Conservation (phyloP, 2,888 invertebrate genomes). For the Lissonota sp. region DNA sequence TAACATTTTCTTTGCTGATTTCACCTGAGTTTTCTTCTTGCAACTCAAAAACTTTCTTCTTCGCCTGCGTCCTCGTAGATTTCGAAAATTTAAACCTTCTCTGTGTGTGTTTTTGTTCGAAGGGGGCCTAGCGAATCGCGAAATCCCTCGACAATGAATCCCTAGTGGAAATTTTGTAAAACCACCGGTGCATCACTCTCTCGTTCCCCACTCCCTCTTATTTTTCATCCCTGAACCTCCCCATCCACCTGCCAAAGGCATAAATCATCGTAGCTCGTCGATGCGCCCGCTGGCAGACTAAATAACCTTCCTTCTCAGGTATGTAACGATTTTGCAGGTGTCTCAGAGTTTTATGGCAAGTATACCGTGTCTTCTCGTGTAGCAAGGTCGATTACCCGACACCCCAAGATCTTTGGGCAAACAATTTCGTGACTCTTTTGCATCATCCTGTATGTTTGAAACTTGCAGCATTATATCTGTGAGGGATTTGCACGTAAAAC, state of each 20-base stretch:
- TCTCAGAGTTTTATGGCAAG: constrained; percentile 39
- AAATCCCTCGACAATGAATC: constrained; percentile 71
- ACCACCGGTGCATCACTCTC: constrained; percentile 55
- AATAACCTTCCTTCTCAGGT: constrained; percentile 55
- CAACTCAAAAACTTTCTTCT: too few relatives aligned
- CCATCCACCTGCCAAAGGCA: constrained; percentile 76
- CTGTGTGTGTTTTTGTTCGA: background rate
- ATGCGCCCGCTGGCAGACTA: constrained; percentile 39
- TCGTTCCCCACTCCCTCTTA: background rate
- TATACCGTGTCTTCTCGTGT: background rate
- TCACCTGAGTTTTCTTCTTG: too few relatives aligned
- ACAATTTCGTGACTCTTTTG: too few relatives aligned
- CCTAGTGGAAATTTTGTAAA: constrained; percentile 71
- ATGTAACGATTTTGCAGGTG: constrained; percentile 54
- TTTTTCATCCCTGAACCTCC: background rate
- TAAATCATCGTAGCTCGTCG: constrained; percentile 54
- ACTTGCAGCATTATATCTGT: too few relatives aligned
- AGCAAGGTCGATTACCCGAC: constrained; percentile 25
- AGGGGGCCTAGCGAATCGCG: constrained; percentile 74
- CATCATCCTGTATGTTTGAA: too few relatives aligned
- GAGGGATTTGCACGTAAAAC: too few relatives aligned
- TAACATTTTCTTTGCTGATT: too few relatives aligned
- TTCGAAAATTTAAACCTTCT: constrained; percentile 27
- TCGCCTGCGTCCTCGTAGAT: constrained; percentile 1
- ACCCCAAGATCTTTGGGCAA: background rate